Evolutionary conservation across 2,888 invertebrate species (phyloP).

Genomic region (Stenotaenia linearis): DNA sequence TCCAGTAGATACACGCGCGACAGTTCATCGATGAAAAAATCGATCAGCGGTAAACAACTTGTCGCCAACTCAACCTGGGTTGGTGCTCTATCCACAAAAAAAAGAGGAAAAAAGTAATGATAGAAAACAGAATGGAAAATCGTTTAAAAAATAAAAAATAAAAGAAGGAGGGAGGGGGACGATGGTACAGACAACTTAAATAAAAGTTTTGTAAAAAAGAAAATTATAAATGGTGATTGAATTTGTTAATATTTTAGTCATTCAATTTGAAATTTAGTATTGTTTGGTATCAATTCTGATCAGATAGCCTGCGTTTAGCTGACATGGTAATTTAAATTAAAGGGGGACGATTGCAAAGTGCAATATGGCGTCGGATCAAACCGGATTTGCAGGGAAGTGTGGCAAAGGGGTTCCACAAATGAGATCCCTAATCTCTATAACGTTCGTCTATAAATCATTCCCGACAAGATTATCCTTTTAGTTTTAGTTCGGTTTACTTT

Average conservation of each 20-base stretch:
- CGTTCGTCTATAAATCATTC: neutral
- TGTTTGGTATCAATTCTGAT: neutral
- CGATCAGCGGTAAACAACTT: neutral
- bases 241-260: neutral
- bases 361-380: neutral
- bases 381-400: neutral
- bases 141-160: neutral
- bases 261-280: neutral
- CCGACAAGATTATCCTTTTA: neutral
- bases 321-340: neutral
- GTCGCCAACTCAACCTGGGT: neutral
- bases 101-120: neutral
- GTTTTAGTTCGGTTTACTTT: neutral
- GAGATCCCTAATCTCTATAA: neutral
- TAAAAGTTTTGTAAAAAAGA: neutral
- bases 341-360: neutral
- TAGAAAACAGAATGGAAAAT: neutral
- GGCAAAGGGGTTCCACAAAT: neutral
- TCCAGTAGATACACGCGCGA: neutral
- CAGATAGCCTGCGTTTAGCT: neutral
- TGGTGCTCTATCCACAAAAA: neutral
- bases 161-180: neutral
- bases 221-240: neutral
- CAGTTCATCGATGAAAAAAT: neutral
- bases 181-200: neutral